phyloP scores from a whole-genome alignment of 2,888 invertebrate genomes.

The Athrips mouffetella region DNA sequence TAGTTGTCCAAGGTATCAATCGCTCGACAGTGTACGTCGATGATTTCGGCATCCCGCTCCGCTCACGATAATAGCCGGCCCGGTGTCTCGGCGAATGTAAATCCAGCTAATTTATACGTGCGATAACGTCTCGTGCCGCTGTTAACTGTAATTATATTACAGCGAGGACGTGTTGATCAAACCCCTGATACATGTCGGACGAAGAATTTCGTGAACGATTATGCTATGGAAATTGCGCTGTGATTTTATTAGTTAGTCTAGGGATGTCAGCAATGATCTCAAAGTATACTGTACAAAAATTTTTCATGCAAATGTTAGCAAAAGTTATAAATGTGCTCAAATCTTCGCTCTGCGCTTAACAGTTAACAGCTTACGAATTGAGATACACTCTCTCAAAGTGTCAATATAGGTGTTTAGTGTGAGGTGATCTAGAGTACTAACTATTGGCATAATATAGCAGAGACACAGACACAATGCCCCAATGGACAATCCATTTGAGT shows the following conservation, averaged over 20 bases:
- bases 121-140: slow-evolving; percentile 76
- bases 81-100: slow-evolving; percentile 75
- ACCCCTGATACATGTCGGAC: slow-evolving; percentile 60
- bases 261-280: too few relatives aligned
- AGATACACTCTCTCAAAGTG: not conserved
- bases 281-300: too few relatives aligned
- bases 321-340: not conserved
- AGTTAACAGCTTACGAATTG: not conserved
- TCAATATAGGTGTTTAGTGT: slow-evolving; percentile 30
- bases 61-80: slow-evolving; percentile 69
- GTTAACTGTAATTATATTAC: slow-evolving; percentile 72
- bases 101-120: slow-evolving; percentile 76
- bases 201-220: not conserved
- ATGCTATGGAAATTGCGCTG: slow-evolving; percentile 1
- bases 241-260: slow-evolving; percentile 1
- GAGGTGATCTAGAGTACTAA: slow-evolving; percentile 50
- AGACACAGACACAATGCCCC: slow-evolving; percentile 69
- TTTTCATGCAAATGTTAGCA: not conserved
- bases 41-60: slow-evolving; percentile 68
- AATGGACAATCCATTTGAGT: slow-evolving; percentile 78
- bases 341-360: not conserved
- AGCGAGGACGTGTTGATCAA: slow-evolving; percentile 77
- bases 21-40: slow-evolving; percentile 27
- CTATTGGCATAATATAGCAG: slow-evolving; percentile 56
- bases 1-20: slow-evolving; percentile 22